Evolutionary conservation across 2,113 vertebrate species (phyloP).

Genomic region (Saccopteryx bilineata): DNA sequence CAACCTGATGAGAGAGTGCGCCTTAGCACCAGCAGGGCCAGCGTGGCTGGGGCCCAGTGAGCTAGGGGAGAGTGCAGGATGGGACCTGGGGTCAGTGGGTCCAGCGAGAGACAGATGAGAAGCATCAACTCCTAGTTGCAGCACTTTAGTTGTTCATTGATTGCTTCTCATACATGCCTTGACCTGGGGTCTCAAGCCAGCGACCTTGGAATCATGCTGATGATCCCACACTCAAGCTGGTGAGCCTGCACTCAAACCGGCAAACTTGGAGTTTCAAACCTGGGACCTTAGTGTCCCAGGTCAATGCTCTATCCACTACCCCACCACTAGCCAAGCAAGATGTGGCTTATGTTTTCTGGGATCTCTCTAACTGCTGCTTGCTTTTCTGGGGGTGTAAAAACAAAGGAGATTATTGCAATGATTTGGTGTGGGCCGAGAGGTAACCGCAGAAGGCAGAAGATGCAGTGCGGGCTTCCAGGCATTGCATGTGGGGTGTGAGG

Average conservation of each 20-base stretch:
- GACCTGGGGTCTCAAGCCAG: too few species aligned
- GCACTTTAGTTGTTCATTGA: too few species aligned
- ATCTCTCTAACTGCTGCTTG: not conserved
- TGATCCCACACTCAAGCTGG: too few species aligned
- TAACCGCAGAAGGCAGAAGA: not conserved
- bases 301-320: too few species aligned
- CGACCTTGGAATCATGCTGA: too few species aligned
- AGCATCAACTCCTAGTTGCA: too few species aligned
- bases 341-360: not conserved
- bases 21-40: not conserved
- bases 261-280: too few species aligned
- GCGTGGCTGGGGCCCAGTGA: accelerated
- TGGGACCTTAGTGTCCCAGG: too few species aligned
- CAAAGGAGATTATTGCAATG: not conserved
- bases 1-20: accelerated
- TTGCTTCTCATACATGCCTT: too few species aligned
- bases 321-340: not conserved
- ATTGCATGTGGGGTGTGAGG: not conserved
- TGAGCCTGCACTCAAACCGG: too few species aligned
- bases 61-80: not conserved
- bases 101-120: not conserved
- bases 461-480: not conserved
- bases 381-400: not conserved
- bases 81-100: not conserved
- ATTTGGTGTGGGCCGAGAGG: not conserved